Evolutionary conservation across 2,888 invertebrate genomes (phyloP).

Genomic region (Ypsolopha scabrella): DNA sequence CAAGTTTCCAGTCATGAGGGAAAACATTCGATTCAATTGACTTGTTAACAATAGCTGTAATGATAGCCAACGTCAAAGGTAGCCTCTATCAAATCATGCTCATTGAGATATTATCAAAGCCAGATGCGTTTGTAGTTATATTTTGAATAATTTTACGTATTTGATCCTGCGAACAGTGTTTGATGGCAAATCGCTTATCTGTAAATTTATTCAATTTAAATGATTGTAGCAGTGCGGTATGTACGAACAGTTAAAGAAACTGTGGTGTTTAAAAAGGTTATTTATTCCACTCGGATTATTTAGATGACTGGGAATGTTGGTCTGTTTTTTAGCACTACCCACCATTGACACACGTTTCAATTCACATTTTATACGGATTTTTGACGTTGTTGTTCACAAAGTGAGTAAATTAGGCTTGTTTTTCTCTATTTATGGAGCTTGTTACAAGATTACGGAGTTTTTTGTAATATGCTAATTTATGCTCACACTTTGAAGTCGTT

Average conservation of each 20-base stretch:
- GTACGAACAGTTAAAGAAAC: not conserved
- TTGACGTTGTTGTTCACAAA: not conserved
- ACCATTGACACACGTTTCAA: not conserved
- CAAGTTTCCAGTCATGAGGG: too few species aligned
- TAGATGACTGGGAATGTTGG: not conserved
- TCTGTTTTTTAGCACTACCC: not conserved
- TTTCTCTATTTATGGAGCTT: not conserved
- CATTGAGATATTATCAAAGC: too few species aligned
- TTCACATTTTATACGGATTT: not conserved
- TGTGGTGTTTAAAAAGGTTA: not conserved
- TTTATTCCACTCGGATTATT: not conserved
- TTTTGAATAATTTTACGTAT: too few species aligned
- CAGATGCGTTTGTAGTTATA: too few species aligned
- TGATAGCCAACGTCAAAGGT: too few species aligned
- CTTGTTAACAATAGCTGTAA: too few species aligned
- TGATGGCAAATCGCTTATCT: not conserved
- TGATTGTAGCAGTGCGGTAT: not conserved
- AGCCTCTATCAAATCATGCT: too few species aligned
- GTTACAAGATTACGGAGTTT: not conserved
- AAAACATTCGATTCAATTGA: too few species aligned
- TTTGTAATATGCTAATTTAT: not conserved
- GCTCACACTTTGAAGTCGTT: not conserved
- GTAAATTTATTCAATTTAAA: not conserved
- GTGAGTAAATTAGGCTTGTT: not conserved
- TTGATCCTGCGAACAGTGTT: too few species aligned